These are phyloP conservation scores for Poeciliopsis prolifica DNA, from an alignment of 2,113 vertebrate species.

Conservation along the genomic window DNA sequence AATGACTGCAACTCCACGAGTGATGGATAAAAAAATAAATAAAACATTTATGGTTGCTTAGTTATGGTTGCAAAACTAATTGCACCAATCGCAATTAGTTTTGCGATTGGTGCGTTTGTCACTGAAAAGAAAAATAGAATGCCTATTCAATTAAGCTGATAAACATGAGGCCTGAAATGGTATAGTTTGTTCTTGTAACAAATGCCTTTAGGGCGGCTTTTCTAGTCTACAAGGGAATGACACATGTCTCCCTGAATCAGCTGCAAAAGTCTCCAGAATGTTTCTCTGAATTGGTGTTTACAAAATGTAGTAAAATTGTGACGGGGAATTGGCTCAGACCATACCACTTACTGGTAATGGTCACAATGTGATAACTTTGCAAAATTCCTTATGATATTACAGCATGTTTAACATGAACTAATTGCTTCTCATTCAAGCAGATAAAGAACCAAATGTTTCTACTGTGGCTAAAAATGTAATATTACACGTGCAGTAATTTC, in stretches of 20 bases:
- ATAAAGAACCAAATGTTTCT: no score
- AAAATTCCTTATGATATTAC: no score
- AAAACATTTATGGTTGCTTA: conserved; percentile 4
- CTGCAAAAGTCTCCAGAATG: neutral
- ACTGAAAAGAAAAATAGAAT: neutral
- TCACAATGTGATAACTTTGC: no score
- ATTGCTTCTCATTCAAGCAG: no score
- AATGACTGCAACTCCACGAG: conserved; percentile 54
- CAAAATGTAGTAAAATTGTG: neutral
- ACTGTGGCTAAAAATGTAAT: neutral
- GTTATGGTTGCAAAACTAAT: no score
- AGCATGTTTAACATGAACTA: no score
- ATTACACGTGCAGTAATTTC: neutral
- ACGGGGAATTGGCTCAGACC: neutral
- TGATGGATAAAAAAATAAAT: conserved; percentile 10
- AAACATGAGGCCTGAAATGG: neutral
- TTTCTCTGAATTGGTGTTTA: neutral
- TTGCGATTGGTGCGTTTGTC: conserved; percentile 34
- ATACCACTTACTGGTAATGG: neutral
- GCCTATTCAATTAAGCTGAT: conserved; percentile 26
- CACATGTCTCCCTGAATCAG: no score
- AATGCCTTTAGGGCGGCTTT: neutral
- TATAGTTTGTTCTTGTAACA: neutral
- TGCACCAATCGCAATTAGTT: conserved; percentile 29
- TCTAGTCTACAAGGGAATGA: no score